phyloP scores from a whole-genome alignment of 53 echinoderm and acorn worm species.

The Pentamera pediparva region DNA sequence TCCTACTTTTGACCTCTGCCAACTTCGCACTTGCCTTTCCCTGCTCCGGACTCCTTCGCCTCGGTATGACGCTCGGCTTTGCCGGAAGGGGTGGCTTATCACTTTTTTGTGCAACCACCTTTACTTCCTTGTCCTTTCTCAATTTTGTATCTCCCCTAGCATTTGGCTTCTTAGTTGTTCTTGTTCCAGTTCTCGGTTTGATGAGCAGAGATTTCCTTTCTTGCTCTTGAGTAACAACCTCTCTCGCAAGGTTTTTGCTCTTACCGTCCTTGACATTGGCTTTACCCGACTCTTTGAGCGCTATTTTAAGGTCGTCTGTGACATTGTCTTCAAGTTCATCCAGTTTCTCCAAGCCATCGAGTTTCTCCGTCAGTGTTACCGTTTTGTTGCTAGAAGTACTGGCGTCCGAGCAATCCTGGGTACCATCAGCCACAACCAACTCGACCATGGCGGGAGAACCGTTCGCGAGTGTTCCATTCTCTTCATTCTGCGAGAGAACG shows the following conservation, averaged over 20 bases:
- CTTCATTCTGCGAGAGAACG: no score
- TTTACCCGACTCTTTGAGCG: not conserved
- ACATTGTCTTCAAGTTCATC: conserved; percentile 8
- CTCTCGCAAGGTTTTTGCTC: not conserved
- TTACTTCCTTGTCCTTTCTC: not conserved
- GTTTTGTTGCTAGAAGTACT: conserved; percentile 53
- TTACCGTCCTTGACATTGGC: not conserved
- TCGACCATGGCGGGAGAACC: conserved; percentile 21
- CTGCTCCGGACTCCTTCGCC: conserved; percentile 41
- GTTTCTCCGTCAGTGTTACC: conserved; percentile 17
- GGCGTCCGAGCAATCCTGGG: conserved; percentile 26
- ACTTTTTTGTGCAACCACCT: not conserved
- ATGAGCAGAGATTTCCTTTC: conserved; percentile 49
- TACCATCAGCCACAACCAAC: not conserved
- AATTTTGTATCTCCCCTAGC: not conserved
- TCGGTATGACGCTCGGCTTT: conserved; percentile 45
- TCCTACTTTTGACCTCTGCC: conserved; percentile 64
- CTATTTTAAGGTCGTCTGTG: not conserved
- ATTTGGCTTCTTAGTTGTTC: conserved; percentile 37
- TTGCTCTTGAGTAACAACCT: not conserved
- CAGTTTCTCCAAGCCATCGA: not conserved
- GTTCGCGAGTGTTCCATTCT: conserved; percentile 1
- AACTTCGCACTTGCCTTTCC: conserved; percentile 38
- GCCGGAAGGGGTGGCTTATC: conserved; percentile 28
- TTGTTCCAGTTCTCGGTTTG: conserved; percentile 38